A percentile compares a stretch with the other conserved stretches of the same genome.
Evolutionary conservation across 1,140 invertebrate genomes (phyloP).

Genomic region (Dufourea novaeangliae): DNA sequence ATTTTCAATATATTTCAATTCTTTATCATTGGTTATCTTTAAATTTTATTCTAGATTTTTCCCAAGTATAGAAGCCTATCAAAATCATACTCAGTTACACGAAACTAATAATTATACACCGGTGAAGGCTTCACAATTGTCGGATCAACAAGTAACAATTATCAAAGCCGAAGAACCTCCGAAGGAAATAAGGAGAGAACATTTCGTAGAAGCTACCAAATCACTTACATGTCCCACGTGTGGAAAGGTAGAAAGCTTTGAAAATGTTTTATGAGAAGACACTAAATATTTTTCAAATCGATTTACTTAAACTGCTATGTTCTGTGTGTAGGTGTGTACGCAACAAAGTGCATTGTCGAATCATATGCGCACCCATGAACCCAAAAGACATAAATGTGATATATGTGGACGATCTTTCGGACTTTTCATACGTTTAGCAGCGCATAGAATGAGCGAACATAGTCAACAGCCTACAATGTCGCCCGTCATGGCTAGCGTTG

Average conservation of each 20-base stretch:
- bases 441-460: slow-evolving; percentile 72
- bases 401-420: slow-evolving; percentile 75
- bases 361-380: slow-evolving; percentile 77
- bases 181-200: slow-evolving; percentile 60
- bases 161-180: slow-evolving; percentile 34
- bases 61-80: slow-evolving; percentile 65
- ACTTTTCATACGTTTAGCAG: slow-evolving; percentile 71
- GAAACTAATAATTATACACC: slow-evolving; percentile 21
- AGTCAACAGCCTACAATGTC: slow-evolving; percentile 66
- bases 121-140: not conserved
- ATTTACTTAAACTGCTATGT: slow-evolving; percentile 2
- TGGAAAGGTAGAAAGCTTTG: slow-evolving; percentile 67
- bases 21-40: not conserved
- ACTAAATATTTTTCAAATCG: not conserved
- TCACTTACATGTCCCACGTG: slow-evolving; percentile 73
- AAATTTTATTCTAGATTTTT: slow-evolving; percentile 68
- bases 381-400: slow-evolving; percentile 75
- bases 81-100: slow-evolving; percentile 71
- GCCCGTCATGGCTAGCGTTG: slow-evolving; percentile 66
- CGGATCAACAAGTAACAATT: slow-evolving; percentile 31
- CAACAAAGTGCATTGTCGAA: slow-evolving; percentile 77
- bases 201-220: slow-evolving; percentile 64
- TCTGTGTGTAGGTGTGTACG: slow-evolving; percentile 67
- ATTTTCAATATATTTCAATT: not conserved
- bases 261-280: not conserved